Conservation (phyloP, 2,113 vertebrate genomes). For the Pontoporia blainvillei region DNA sequence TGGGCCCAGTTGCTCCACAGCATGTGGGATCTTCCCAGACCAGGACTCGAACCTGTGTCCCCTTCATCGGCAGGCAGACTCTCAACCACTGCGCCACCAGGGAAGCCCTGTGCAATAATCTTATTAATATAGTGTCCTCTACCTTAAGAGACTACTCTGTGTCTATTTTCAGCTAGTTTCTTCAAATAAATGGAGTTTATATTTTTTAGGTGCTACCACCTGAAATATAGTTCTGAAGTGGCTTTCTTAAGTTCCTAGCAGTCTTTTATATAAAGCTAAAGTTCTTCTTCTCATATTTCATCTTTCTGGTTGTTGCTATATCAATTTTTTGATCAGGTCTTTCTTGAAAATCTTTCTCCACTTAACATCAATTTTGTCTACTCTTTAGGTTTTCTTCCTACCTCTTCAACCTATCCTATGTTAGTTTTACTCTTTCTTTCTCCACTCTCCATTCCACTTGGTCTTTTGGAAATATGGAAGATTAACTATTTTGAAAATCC, state of each 20-base stretch:
- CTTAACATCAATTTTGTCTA: neutral
- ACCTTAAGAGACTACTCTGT: neutral
- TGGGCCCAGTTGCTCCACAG: fast-evolving
- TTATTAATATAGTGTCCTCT: neutral
- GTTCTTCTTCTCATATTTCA: neutral
- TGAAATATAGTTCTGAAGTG: neutral
- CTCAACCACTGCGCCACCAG: too few relatives aligned
- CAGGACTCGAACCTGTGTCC: too few relatives aligned
- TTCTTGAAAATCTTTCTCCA: neutral
- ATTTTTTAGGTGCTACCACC: neutral
- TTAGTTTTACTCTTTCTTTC: neutral
- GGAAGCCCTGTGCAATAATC: neutral
- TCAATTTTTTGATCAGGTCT: neutral
- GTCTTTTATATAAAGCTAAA: neutral
- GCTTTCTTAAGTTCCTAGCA: neutral
- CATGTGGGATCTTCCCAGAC: too few relatives aligned
- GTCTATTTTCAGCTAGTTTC: neutral
- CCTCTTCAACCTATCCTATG: neutral
- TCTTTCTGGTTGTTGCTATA: neutral
- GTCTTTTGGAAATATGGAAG: neutral
- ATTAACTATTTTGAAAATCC: neutral
- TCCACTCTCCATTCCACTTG: neutral
- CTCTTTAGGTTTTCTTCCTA: neutral
- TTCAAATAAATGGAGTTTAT: neutral
- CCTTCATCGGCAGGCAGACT: too few relatives aligned